phyloP scores from a whole-genome alignment of 2,113 vertebrate genomes.

The Sinosuthora webbiana region DNA sequence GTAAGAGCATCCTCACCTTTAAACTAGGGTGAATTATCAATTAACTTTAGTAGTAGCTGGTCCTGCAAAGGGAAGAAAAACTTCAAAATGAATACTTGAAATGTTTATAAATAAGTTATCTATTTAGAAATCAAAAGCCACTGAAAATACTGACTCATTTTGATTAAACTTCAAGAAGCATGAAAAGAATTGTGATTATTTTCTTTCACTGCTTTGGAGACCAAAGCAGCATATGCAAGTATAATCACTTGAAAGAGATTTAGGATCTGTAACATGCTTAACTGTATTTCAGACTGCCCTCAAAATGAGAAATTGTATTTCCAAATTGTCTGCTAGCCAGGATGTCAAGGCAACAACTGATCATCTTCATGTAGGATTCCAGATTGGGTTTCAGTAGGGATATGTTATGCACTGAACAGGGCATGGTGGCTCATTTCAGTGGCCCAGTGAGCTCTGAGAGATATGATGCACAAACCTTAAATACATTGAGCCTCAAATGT shows the following conservation, averaged over 20 bases:
- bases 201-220: background rate
- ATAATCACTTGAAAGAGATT: background rate
- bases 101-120: background rate
- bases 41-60: background rate
- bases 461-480: background rate
- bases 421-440: background rate
- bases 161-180: background rate
- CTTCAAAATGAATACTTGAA: background rate
- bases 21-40: background rate
- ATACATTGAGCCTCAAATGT: fast-evolving
- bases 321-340: background rate
- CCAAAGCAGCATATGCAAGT: background rate
- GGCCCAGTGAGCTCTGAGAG: background rate
- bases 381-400: background rate
- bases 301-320: background rate
- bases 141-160: background rate
- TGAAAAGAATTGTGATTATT: background rate
- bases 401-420: background rate
- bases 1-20: background rate
- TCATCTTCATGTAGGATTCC: background rate
- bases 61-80: background rate
- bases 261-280: background rate
- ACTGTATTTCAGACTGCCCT: background rate
- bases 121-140: background rate
- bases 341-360: background rate